Evolutionary conservation across 2,888 invertebrate species (phyloP), one percentile per base, ranked within the genome.

Genomic region (Idaea straminata): DNA sequence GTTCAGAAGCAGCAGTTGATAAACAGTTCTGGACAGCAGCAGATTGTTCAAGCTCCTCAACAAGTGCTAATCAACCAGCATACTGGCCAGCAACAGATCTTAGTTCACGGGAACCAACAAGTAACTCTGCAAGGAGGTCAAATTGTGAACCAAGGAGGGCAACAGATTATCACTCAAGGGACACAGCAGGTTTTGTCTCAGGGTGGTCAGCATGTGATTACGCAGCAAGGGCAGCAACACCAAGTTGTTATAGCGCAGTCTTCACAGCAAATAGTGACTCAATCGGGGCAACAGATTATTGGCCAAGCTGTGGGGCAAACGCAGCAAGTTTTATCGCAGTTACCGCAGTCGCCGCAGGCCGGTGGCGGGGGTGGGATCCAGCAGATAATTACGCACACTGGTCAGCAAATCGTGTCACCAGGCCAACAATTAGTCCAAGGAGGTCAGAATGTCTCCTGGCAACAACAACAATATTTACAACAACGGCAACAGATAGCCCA

Each of bases 1-100:
- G 92, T 92, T 13, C 93, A 92, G 75, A 94, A 94, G 70, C 95
- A 95, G 72, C 95, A 95, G 71, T 89, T 94, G 10, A 84, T 94
- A 4, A 94, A 94, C 76, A 92, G 88, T 59, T 88, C 93, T 34
- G 91, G 94, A 1, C 93, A 93, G 66, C 93, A 93, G 61, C 93
- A 92, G 71, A 87, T 93, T 69, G 89, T 91, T 1, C 89, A 93
- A 76, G 93, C 88, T 57, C 93, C 94, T 36, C 94, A 94, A 71
- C 93, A 93, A 73, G 92, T 92, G n/a, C 72, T 92, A 59, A 92
- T 92, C 67, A 92, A 92, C 69, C 92, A 91, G 68, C 91, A 91
- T 66, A 88, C 90, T 1, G 92, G 91, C 0, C 92, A 93, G 63
- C 93, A 92, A 69, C 93, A 93, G 72, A 93, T 93, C 71, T 77